Conservation (phyloP, 2,797 vertebrate genomes). For the Phrynocephalus guinanensis region DNA sequence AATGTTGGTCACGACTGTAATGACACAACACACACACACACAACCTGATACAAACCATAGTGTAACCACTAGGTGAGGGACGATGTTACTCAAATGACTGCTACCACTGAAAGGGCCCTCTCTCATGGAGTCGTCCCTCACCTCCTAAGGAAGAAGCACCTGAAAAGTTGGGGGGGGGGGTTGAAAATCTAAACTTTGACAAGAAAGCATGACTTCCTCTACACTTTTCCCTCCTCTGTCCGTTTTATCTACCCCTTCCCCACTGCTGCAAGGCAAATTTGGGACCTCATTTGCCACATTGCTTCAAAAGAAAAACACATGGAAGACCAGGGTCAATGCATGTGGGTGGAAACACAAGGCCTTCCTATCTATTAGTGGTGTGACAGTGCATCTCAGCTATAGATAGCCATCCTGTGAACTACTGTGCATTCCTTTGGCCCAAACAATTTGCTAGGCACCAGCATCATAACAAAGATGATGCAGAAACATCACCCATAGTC, state of each 20-base stretch:
- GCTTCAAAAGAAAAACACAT: not conserved
- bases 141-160: not conserved
- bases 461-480: not conserved
- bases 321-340: not conserved
- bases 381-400: not conserved
- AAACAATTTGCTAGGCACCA: constrained; percentile 2
- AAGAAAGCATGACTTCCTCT: not conserved
- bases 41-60: no score
- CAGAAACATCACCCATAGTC: not conserved
- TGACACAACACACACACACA: no score
- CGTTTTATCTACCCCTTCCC: not conserved
- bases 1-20: not conserved
- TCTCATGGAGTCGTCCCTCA: not conserved
- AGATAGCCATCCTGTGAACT: not conserved
- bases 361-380: no score
- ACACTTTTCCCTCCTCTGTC: not conserved
- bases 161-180: no score
- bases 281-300: not conserved
- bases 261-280: not conserved
- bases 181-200: not conserved
- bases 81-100: not conserved
- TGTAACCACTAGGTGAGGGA: not conserved
- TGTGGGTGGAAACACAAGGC: no score
- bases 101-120: not conserved
- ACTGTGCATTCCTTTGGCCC: not conserved